Evolutionary conservation across 2,797 vertebrate genomes (phyloP).

Genomic region (Acestrorhynchus altus): DNA sequence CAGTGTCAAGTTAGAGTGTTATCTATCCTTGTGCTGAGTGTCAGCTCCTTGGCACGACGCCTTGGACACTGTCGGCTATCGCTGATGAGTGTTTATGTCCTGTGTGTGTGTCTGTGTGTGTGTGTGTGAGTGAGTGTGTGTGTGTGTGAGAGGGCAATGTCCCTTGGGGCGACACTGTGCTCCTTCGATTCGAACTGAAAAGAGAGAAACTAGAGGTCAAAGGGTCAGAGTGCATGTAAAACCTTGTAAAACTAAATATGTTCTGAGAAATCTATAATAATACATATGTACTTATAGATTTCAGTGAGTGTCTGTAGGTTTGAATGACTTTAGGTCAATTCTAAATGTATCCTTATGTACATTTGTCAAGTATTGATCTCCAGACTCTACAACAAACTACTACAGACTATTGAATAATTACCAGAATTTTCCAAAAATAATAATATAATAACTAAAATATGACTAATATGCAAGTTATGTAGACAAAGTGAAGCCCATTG

Average conservation of each 20-base stretch:
- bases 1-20: slow-evolving; percentile 55
- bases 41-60: slow-evolving; percentile 54
- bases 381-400: no score
- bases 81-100: slow-evolving; percentile 48
- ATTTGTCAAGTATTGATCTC: no score
- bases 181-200: not conserved
- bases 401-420: no score
- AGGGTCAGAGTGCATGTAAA: not conserved
- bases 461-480: not conserved
- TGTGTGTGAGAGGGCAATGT: slow-evolving; percentile 9
- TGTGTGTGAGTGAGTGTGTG: slow-evolving; percentile 4
- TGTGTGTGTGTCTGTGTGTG: not conserved
- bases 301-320: not conserved
- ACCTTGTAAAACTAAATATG: not conserved
- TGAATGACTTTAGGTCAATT: not conserved
- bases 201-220: slow-evolving; percentile 4
- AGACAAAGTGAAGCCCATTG: not conserved
- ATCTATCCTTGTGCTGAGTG: slow-evolving; percentile 60
- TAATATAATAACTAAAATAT: no score
- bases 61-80: slow-evolving; percentile 52
- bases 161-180: slow-evolving; percentile 1
- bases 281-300: not conserved
- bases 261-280: not conserved
- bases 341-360: no score
- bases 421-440: no score